A percentile compares a stretch with the other conserved stretches of the same genome.
Evolutionary conservation across 2,113 vertebrate genomes (phyloP).

Genomic region (Myrmophylax atrothorax): DNA sequence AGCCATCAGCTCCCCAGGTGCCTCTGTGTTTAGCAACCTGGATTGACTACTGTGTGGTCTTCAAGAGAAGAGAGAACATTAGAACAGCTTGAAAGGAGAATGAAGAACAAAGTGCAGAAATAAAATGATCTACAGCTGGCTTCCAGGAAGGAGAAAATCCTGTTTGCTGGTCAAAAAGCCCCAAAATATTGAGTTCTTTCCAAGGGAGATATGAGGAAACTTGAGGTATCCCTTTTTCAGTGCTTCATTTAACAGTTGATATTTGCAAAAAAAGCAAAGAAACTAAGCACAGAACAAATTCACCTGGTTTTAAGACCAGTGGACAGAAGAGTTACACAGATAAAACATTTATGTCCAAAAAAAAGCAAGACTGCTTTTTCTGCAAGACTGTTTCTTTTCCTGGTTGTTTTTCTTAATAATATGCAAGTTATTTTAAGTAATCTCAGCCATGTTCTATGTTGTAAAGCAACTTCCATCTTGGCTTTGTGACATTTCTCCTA

Average conservation of each 20-base stretch:
- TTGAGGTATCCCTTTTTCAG: not conserved
- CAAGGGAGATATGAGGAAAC: not conserved
- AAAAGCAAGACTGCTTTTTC: not conserved
- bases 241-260: not conserved
- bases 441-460: not conserved
- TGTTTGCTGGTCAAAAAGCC: not conserved
- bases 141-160: not conserved
- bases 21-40: not conserved
- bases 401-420: not conserved
- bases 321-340: not conserved
- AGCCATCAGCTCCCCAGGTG: rapidly evolving
- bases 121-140: not conserved
- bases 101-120: not conserved
- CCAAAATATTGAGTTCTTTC: not conserved
- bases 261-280: not conserved
- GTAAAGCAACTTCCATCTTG: not conserved
- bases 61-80: not conserved
- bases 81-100: not conserved
- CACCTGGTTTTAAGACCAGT: not conserved
- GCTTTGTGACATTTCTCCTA: not conserved
- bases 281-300: not conserved
- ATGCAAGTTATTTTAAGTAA: not conserved
- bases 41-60: not conserved
- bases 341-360: not conserved
- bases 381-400: not conserved